phyloP scores from a whole-genome alignment of 2,888 invertebrate species.

The Pantelozetes paolii region DNA sequence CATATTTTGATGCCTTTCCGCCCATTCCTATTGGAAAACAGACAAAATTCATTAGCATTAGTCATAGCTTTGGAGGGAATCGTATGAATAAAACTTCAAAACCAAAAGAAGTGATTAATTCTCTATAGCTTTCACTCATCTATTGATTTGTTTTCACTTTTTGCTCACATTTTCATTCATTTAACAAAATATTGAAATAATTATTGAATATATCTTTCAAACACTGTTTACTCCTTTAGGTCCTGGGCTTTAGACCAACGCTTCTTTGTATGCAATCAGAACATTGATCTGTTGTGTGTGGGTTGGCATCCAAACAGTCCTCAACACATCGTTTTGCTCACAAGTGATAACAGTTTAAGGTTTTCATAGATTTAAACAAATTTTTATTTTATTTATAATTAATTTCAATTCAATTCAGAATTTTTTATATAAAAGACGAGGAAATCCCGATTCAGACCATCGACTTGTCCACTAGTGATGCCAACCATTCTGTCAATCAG shows the following conservation, averaged over 20 bases:
- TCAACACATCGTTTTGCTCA: slow-evolving; percentile 70
- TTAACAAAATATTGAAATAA: too few species aligned
- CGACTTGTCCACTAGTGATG: not conserved
- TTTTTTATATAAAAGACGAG: slow-evolving; percentile 17
- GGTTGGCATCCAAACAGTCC: slow-evolving; percentile 82
- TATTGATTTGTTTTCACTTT: too few species aligned
- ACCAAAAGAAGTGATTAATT: not conserved
- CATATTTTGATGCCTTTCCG: slow-evolving; percentile 26
- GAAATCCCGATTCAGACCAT: slow-evolving; percentile 5
- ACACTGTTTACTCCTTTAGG: slow-evolving; percentile 55
- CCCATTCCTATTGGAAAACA: not conserved
- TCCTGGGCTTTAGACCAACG: slow-evolving; percentile 69
- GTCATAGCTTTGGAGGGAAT: not conserved
- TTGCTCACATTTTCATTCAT: too few species aligned
- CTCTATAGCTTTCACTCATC: not conserved
- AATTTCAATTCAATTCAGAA: slow-evolving; percentile 7
- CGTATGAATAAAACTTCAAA: not conserved
- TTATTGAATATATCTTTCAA: not conserved
- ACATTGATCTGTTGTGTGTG: slow-evolving; percentile 57
- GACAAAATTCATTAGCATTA: slow-evolving; percentile 12
- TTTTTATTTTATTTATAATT: slow-evolving; percentile 8
- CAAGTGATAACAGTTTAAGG: slow-evolving; percentile 81
- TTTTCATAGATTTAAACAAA: too few species aligned
- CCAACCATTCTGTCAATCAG: not conserved
- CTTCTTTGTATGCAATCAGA: slow-evolving; percentile 63